Evolutionary conservation across 1,140 invertebrate genomes (phyloP).

Genomic region (Kradibia gibbosae): DNA sequence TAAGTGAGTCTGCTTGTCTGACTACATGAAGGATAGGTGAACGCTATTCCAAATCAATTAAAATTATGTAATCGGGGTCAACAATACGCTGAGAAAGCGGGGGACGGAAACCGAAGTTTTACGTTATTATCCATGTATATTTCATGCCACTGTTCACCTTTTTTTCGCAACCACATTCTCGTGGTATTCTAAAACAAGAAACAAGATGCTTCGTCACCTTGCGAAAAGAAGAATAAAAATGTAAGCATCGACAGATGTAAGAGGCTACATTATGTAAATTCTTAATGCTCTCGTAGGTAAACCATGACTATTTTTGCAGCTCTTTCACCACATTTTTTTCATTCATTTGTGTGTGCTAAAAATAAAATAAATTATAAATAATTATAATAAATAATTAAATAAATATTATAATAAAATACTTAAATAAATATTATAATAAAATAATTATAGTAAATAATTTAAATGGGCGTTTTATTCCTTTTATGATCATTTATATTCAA

Average conservation of each 20-base stretch:
- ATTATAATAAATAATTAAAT: too few relatives aligned
- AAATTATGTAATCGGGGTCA: conserved; percentile 25
- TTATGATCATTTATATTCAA: too few relatives aligned
- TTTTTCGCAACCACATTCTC: background rate
- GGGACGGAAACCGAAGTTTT: conserved; percentile 17
- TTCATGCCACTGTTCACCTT: background rate
- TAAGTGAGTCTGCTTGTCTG: background rate
- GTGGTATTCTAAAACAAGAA: background rate
- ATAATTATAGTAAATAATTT: too few relatives aligned
- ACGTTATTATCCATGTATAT: background rate
- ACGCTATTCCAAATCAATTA: conserved; percentile 30
- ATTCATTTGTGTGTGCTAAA: background rate
- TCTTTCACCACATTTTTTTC: background rate
- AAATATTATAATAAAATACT: too few relatives aligned
- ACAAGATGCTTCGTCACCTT: background rate
- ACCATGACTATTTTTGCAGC: too few relatives aligned
- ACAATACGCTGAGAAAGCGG: background rate
- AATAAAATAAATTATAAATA: background rate
- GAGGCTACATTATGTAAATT: conserved; percentile 2
- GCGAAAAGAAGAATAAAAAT: background rate
- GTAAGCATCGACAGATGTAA: background rate
- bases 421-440: too few relatives aligned
- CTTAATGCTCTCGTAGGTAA: background rate
- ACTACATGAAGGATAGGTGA: background rate
- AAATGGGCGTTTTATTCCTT: too few relatives aligned